Evolutionary conservation across 1,140 invertebrate species (phyloP).

Genomic region (Micrasema minimum): DNA sequence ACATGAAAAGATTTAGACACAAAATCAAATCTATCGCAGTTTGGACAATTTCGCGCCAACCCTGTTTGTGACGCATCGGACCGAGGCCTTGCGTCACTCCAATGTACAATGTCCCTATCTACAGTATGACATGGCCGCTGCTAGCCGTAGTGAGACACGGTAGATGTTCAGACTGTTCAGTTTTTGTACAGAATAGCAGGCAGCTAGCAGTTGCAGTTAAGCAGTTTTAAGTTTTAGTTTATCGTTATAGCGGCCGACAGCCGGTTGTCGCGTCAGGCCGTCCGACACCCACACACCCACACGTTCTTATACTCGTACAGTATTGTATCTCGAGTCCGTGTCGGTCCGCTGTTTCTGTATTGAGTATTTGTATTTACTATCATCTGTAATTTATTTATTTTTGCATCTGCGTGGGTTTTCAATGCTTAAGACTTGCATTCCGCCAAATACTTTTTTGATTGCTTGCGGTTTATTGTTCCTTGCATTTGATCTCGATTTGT

Average conservation of each 20-base stretch:
- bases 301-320: background rate
- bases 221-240: too few species aligned
- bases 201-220: too few species aligned
- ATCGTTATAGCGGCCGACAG: background rate
- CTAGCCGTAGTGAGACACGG: too few species aligned
- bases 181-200: too few species aligned
- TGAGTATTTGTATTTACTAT: background rate
- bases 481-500: background rate
- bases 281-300: background rate
- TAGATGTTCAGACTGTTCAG: too few species aligned
- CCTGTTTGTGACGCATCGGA: slow-evolving; percentile 2
- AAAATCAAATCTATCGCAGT: too few species aligned
- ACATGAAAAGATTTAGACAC: too few species aligned
- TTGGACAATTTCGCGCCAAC: too few species aligned
- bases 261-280: background rate
- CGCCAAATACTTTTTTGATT: background rate
- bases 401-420: background rate
- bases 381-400: slow-evolving; percentile 5
- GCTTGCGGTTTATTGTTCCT: too few species aligned
- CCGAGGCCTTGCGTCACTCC: slow-evolving; percentile 4
- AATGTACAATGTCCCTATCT: background rate
- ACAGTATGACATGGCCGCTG: background rate
- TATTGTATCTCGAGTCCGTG: background rate
- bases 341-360: background rate
- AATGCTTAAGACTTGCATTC: background rate